phyloP scores from a whole-genome alignment of 2,797 vertebrate genomes.

The Streptopelia turtur region DNA sequence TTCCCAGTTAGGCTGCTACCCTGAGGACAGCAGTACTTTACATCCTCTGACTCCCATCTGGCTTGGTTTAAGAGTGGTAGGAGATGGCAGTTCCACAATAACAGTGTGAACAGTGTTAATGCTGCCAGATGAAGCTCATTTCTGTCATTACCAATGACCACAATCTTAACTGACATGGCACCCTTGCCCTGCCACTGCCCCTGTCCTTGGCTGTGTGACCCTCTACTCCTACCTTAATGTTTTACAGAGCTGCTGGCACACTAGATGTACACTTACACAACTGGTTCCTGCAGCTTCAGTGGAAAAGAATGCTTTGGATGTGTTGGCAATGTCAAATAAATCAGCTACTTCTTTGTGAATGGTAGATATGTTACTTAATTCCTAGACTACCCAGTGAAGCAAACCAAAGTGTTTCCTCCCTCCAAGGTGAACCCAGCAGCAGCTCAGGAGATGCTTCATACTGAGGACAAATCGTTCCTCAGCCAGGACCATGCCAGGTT shows the following conservation, averaged over 20 bases:
- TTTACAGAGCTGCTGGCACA: background rate
- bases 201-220: background rate
- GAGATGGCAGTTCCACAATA: background rate
- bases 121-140: background rate
- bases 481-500: background rate
- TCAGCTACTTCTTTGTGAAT: background rate
- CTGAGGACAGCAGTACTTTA: background rate
- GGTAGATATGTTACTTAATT: background rate
- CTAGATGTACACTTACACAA: background rate
- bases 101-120: background rate
- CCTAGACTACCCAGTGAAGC: background rate
- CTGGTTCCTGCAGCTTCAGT: background rate
- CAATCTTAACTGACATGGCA: accelerated
- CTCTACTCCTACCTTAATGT: accelerated
- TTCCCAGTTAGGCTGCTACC: background rate
- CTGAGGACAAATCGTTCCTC: background rate
- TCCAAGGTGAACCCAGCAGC: background rate
- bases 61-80: background rate
- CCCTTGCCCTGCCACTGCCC: background rate
- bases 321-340: slow-evolving; percentile 1
- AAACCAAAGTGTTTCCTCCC: background rate
- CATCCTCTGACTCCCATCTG: background rate
- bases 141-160: background rate
- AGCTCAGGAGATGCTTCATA: background rate
- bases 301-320: background rate